A percentile compares a stretch with the other conserved stretches of the same genome.
Evolutionary conservation across 2,888 invertebrate species (phyloP).

Genomic region (Pseudoips prasinana): DNA sequence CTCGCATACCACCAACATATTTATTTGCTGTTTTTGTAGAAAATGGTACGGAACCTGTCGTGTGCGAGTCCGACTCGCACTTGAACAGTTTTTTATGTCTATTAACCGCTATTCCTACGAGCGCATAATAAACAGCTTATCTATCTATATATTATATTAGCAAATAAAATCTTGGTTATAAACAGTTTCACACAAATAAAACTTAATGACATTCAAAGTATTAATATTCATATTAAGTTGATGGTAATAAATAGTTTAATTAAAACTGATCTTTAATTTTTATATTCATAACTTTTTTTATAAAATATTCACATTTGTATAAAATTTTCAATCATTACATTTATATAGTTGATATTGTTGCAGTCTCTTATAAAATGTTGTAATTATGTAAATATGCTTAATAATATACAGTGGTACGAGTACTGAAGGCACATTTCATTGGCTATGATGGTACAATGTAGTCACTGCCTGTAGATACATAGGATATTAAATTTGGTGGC

Average conservation of each 20-base stretch:
- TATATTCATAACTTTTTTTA: slow-evolving; percentile 28
- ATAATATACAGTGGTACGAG: slow-evolving; percentile 23
- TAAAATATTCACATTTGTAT: slow-evolving; percentile 48
- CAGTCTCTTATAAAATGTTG: slow-evolving; percentile 33
- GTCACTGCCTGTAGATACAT: slow-evolving; percentile 72
- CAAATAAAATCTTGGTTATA: slow-evolving; percentile 19
- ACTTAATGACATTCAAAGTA: slow-evolving; percentile 20
- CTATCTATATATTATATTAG: too few relatives aligned
- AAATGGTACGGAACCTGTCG: too few relatives aligned
- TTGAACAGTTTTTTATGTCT: too few relatives aligned
- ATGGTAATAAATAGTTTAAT: slow-evolving; percentile 66
- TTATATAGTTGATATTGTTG: slow-evolving; percentile 49
- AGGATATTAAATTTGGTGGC: slow-evolving; percentile 74
- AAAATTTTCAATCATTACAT: slow-evolving; percentile 57
- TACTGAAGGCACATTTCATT: slow-evolving; percentile 31
- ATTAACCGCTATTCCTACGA: too few relatives aligned
- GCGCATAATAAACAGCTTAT: too few relatives aligned
- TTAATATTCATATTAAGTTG: slow-evolving; percentile 27
- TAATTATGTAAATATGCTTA: slow-evolving; percentile 31
- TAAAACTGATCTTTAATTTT: slow-evolving; percentile 35
- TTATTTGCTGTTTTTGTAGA: too few relatives aligned
- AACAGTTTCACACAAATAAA: slow-evolving; percentile 20
- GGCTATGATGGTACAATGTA: slow-evolving; percentile 71
- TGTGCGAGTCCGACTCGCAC: too few relatives aligned
- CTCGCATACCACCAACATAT: too few relatives aligned